Evolutionary conservation across 2,888 invertebrate genomes (phyloP).

Genomic region (Acleris sparsana): DNA sequence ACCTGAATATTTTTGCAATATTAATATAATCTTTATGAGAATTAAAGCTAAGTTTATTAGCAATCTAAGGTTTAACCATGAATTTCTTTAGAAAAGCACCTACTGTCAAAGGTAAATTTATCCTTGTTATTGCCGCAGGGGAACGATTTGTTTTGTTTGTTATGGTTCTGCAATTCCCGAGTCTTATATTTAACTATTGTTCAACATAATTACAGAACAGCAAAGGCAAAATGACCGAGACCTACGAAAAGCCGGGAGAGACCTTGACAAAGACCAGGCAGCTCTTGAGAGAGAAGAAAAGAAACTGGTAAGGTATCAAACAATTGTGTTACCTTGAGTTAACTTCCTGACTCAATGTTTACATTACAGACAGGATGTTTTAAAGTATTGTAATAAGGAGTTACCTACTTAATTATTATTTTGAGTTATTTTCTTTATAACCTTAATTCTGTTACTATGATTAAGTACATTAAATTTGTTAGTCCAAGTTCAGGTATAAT

Average conservation of each 20-base stretch:
- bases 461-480: too few relatives aligned
- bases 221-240: conserved; percentile 92
- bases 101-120: conserved; percentile 83
- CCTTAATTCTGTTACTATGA: too few relatives aligned
- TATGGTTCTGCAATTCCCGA: neutral
- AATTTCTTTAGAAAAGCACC: conserved; percentile 85
- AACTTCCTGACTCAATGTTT: neutral
- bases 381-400: too few relatives aligned
- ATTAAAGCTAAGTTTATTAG: neutral
- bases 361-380: neutral
- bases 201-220: conserved; percentile 85
- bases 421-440: too few relatives aligned
- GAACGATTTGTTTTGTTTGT: conserved; percentile 1
- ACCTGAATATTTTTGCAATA: too few relatives aligned
- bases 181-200: neutral
- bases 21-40: neutral
- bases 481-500: too few relatives aligned
- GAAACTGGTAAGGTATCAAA: conserved; percentile 85
- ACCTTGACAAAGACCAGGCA: conserved; percentile 91
- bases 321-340: neutral
- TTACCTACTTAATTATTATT: too few relatives aligned
- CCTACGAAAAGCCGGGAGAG: conserved; percentile 90
- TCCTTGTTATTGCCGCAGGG: neutral
- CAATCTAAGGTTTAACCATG: conserved; percentile 50
- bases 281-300: conserved; percentile 95